phyloP scores from a whole-genome alignment of 2,113 vertebrate species.

The Theristicus caerulescens region DNA sequence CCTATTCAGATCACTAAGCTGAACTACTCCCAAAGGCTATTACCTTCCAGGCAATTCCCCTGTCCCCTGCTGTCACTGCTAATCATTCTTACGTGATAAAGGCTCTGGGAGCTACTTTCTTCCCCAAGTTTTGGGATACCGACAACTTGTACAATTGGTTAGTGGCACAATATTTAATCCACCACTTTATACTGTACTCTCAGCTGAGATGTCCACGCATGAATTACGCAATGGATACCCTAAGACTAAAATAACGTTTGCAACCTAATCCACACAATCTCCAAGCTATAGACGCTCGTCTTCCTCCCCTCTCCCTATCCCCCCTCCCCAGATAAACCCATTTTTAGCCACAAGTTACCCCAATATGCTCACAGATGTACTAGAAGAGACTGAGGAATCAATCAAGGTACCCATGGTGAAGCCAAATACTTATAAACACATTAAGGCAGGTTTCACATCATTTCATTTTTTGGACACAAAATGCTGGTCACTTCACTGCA shows the following conservation, averaged over 20 bases:
- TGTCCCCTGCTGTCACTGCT: neutral
- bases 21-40: constrained; percentile 7
- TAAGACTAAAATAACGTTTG: constrained; percentile 6
- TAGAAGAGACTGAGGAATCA: constrained; percentile 46
- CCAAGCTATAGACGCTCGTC: neutral
- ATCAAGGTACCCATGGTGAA: constrained; percentile 55
- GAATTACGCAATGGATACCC: neutral
- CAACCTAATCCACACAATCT: neutral
- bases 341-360: constrained; percentile 19
- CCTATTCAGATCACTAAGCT: neutral
- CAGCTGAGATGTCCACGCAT: neutral
- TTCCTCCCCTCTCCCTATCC: neutral
- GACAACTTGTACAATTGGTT: constrained; percentile 12
- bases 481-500: constrained; percentile 62
- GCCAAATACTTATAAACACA: constrained; percentile 53
- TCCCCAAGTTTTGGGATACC: constrained; percentile 64
- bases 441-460: constrained; percentile 61
- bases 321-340: neutral
- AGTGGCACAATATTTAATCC: neutral
- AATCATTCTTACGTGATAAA: neutral
- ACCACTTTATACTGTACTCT: constrained; percentile 3
- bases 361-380: constrained; percentile 38
- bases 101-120: constrained; percentile 66
- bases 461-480: constrained; percentile 35
- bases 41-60: neutral